Base-by-base conservation (phyloP, 2,113 vertebrate species). In the Syngnathus floridae region DNA sequence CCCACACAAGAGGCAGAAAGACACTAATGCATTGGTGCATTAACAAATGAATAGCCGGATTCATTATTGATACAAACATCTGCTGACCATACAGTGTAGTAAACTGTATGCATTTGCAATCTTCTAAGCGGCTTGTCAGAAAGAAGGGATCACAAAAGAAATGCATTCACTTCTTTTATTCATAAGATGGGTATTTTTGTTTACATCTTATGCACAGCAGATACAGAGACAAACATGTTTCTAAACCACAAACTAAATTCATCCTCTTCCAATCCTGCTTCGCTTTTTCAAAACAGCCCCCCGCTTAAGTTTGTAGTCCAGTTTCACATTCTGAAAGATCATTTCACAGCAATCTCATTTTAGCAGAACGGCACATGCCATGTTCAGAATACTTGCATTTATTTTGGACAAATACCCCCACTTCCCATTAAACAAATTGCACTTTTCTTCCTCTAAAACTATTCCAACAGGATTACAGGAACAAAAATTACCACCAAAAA, bases 161-260 rank as follows among this genome's bases (percentile, higher is more conserved):
- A 74, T 80, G 82, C 78, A 80, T 86, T 88, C 75, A 86, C 69
- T 84, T 82, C 58, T 31, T 89, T 89, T 87, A 88, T 87, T 89
- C 86, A 89, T 88, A 88, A 88, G 84, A 89, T 83, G 88, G 77
- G 78, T 67, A 58, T 82, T 17, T 57, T 58, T 37, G 14, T 43
- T 77, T 79, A 88, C 86, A 88, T 86, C 86, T 87, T 87, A 89
- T 86, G 82, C 85, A 87, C 86, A 89, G 85, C 86, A 89, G 88
- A 87, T 88, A 87, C 86, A 85, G 78, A 83, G 84, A 89, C 86
- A 87, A 85, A 88, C 76, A 84, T 82, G 48, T 84, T 87, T 87
- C 82, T 87, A 87, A 88, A 86, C 82, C 85, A 88, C 88, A 87
- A 89, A 88, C 84, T 83, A 88, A 87, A 88, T 84, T 84, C 66